Percentiles rank a stretch among this genome's conserved stretches.
Conservation (phyloP, 2,797 vertebrate species). For the Natrix natrix region DNA sequence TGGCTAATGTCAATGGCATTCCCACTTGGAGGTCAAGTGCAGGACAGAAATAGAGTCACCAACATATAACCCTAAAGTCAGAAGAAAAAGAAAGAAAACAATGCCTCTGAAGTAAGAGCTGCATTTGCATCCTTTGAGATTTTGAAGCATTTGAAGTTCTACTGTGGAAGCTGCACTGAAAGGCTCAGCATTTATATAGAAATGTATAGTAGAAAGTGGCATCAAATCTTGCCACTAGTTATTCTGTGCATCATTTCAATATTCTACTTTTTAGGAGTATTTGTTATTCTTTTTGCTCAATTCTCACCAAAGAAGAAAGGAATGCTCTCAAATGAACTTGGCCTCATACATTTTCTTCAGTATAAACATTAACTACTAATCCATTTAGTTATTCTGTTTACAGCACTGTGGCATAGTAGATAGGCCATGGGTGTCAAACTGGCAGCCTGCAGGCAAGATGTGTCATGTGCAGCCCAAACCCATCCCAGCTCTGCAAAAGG, state of each 20-base stretch:
- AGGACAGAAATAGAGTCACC: neutral
- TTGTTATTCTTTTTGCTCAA: neutral
- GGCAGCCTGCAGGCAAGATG: too few relatives aligned
- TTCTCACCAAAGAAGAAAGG: neutral
- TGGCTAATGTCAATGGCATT: neutral
- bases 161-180: neutral
- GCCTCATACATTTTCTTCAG: neutral
- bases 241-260: neutral
- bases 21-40: neutral
- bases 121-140: neutral
- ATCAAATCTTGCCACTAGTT: neutral
- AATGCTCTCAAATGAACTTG: neutral
- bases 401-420: neutral
- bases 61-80: neutral
- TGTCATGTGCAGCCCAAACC: accelerated
- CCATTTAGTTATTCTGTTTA: neutral
- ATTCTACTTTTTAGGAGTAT: neutral
- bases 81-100: neutral
- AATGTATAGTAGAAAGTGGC: neutral
- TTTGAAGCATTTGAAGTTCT: neutral
- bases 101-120: neutral
- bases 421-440: too few relatives aligned
- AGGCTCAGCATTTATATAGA: neutral
- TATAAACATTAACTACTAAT: neutral
- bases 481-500: too few relatives aligned